Conservation (phyloP, 2,113 vertebrate genomes). For the Callionymus lyra region DNA sequence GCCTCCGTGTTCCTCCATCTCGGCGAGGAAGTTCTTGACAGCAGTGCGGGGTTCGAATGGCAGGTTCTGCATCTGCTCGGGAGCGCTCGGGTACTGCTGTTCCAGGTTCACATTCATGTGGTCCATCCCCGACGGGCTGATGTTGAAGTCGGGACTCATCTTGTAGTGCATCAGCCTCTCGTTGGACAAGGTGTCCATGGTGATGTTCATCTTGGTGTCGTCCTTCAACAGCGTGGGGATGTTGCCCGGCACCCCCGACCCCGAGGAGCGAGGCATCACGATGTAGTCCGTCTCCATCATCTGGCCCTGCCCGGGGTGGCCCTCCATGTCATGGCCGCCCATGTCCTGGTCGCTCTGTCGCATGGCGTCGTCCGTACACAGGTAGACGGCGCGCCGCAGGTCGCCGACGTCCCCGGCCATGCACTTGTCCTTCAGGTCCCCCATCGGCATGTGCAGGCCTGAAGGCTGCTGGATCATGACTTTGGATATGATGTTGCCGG, state of each 20-base stretch:
- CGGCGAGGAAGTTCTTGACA: conserved; percentile 97
- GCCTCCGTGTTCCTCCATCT: conserved; percentile 88
- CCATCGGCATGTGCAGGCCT: conserved; percentile 86
- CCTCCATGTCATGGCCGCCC: conserved; percentile 56
- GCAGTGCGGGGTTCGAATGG: conserved; percentile 95
- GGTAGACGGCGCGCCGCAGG: conserved; percentile 88
- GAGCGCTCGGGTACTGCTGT: conserved; percentile 74
- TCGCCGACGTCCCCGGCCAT: conserved; percentile 78
- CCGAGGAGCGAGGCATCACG: conserved; percentile 79
- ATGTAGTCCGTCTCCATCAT: conserved; percentile 99
- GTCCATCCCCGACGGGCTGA: conserved; percentile 87
- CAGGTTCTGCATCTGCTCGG: conserved; percentile 89
- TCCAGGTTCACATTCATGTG: conserved; percentile 87
- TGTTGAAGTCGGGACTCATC: conserved; percentile 87
- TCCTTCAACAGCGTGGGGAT: conserved; percentile 85
- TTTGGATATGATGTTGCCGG: conserved; percentile 98
- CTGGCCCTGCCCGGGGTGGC: conserved; percentile 68
- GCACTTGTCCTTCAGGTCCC: conserved; percentile 84
- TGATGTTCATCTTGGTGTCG: conserved; percentile 89
- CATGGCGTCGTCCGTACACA: conserved; percentile 91
- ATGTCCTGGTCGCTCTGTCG: conserved; percentile 88
- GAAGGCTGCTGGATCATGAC: conserved; percentile 95
- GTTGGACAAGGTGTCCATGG: conserved; percentile 87
- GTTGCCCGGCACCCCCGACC: conserved; percentile 66
- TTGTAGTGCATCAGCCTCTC: conserved; percentile 97